Percentiles rank a stretch among this genome's conserved stretches.
Evolutionary conservation across 2,797 vertebrate species (phyloP).

Genomic region (Xenentodon cancila): DNA sequence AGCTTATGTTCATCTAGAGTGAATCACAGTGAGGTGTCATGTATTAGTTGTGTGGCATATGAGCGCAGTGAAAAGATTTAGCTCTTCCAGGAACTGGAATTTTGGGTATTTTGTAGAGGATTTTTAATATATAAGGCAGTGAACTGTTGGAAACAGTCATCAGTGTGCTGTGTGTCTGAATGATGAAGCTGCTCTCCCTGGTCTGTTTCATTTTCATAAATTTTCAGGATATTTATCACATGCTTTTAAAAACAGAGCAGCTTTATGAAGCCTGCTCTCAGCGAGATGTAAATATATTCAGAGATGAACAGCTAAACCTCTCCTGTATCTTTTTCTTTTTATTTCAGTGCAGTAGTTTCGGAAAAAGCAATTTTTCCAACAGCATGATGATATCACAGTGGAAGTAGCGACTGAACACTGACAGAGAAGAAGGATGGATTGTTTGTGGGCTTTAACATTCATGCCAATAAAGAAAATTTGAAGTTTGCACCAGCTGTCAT

Average conservation of each 20-base stretch:
- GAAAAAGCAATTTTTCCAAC: conserved; percentile 18
- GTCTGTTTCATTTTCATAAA: conserved; percentile 66
- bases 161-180: conserved; percentile 36
- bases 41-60: conserved; percentile 24
- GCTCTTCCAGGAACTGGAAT: conserved; percentile 47
- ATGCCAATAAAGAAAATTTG: conserved; percentile 3
- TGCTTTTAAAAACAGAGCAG: conserved; percentile 58
- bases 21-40: conserved; percentile 32
- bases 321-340: conserved; percentile 4
- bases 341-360: conserved; percentile 25
- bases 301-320: conserved; percentile 29
- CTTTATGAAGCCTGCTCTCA: conserved; percentile 52
- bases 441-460: conserved; percentile 3
- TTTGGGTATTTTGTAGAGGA: conserved; percentile 50
- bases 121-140: conserved; percentile 51
- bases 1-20: conserved; percentile 50
- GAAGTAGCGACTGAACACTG: conserved; percentile 19
- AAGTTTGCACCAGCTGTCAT: not conserved
- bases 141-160: conserved; percentile 51
- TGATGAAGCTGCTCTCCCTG: conserved; percentile 45
- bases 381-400: conserved; percentile 25
- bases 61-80: conserved; percentile 31
- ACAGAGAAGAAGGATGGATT: not conserved
- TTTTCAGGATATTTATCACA: conserved; percentile 60
- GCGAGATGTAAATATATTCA: conserved; percentile 40